phyloP scores from a whole-genome alignment of 2,113 vertebrate species.

The mouse (Mus musculus) region GRCm39 chrX:81800501-81801000 shows the following conservation, averaged over 20 bases:
- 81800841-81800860: not conserved
- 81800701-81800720: not conserved
- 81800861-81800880: conserved; percentile 41
- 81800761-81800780: not conserved
- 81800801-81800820: not conserved
- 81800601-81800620: not conserved
- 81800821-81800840: not conserved
- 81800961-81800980: not conserved
- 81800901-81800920: not conserved
- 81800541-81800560: not conserved
- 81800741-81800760: not conserved
- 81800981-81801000: not conserved
- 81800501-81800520: not conserved
- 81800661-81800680: not conserved
- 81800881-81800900: not conserved
- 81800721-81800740: not conserved
- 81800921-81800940: not conserved
- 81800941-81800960: not conserved
- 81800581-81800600: not conserved
- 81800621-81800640: not conserved
- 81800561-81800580: not conserved
- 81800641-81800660: not conserved
- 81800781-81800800: not conserved
- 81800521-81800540: not conserved
- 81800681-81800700: not conserved